phyloP scores from a whole-genome alignment of 2,888 invertebrate species.

The Drosophila borborema region DNA sequence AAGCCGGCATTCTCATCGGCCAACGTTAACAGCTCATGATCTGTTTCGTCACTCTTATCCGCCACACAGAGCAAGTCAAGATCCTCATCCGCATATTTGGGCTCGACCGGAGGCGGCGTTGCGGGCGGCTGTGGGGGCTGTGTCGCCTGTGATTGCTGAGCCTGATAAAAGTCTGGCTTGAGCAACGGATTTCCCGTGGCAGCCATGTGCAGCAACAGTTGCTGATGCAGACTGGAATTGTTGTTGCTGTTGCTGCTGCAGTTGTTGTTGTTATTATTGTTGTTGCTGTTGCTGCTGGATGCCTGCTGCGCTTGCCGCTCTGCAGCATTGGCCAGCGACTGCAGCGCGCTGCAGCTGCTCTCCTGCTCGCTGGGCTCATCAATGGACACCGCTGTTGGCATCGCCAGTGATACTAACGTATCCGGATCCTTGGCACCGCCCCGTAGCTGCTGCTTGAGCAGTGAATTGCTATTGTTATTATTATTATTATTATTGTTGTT shows the following conservation, averaged over 20 bases:
- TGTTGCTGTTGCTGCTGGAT: conserved; percentile 59
- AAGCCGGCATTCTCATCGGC: conserved; percentile 79
- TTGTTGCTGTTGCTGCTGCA: conserved; percentile 58
- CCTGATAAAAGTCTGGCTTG: conserved; percentile 67
- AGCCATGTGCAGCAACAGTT: conserved; percentile 83
- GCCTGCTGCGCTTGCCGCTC: conserved; percentile 74
- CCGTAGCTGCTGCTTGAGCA: conserved; percentile 83
- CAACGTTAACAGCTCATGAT: conserved; percentile 70
- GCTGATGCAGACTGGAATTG: conserved; percentile 74
- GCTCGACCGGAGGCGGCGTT: conserved; percentile 70
- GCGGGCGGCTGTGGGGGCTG: conserved; percentile 3
- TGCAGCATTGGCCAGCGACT: conserved; percentile 80
- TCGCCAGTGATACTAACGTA: conserved; percentile 10
- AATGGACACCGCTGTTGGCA: conserved; percentile 2
- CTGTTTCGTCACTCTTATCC: conserved; percentile 74
- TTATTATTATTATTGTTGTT: conserved; percentile 15
- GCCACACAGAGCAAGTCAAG: conserved; percentile 61
- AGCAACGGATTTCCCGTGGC: conserved; percentile 76
- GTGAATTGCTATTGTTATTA: conserved; percentile 60
- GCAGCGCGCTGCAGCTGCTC: conserved; percentile 70
- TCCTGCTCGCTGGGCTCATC: conserved; percentile 53
- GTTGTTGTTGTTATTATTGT: conserved; percentile 5
- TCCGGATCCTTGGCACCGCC: conserved; percentile 77
- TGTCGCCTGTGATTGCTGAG: conserved; percentile 52
- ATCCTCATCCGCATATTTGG: conserved; percentile 71